Base-by-base conservation (phyloP, 2,797 vertebrate species). In the Cyprinella venusta region DNA sequence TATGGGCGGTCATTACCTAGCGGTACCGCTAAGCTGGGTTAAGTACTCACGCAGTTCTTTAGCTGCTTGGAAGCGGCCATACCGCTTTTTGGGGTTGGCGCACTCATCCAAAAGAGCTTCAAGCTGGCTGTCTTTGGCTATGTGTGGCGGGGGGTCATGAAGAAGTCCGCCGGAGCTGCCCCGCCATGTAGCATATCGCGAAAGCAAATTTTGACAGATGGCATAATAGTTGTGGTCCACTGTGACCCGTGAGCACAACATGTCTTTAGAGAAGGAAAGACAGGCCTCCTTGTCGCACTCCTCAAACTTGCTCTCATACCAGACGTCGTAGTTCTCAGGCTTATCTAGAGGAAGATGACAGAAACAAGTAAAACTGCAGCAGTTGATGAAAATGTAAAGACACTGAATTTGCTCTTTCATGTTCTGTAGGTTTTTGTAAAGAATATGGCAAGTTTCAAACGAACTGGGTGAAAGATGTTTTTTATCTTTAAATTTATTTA, bases 211-310 rank as follows among this genome's bases (percentile, higher is more conserved):
- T 93, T 99, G 98, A 90, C 98, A 99, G 90, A 99, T 82, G 71
- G 98, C 98, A 26, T 99, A 99, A 48, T 98, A 99, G 93, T 99
- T 99, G 93, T 99, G 98, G 94, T 99, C 98, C 91, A 98, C 97
- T 36, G 97, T 99, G 90, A 96, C 96, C 68, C 97, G 93, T 84
- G 96, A 95, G 87, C 98, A 99, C 40, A 99, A 96, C 24, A 96
- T 96, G 91, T 99, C 98, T 91, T 99, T 99, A 15, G 98, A 99
- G 94, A 99, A 99, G n/a, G 98, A 99, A 80, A 99, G 94, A 86
- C 98, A 99, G 89, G 98, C 98, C 92, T 99, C 98, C 86, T 98
- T 96, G 91, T 99, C 98, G 82, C 98, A 99, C 91, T 98, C 97
- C 91, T 99, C 98, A 54, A 98, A 98, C 50, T 96, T 97, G 94